Evolutionary conservation across 53 echinoderm and acorn worm genomes (phyloP).

Genomic region (Zoroaster sp.): DNA sequence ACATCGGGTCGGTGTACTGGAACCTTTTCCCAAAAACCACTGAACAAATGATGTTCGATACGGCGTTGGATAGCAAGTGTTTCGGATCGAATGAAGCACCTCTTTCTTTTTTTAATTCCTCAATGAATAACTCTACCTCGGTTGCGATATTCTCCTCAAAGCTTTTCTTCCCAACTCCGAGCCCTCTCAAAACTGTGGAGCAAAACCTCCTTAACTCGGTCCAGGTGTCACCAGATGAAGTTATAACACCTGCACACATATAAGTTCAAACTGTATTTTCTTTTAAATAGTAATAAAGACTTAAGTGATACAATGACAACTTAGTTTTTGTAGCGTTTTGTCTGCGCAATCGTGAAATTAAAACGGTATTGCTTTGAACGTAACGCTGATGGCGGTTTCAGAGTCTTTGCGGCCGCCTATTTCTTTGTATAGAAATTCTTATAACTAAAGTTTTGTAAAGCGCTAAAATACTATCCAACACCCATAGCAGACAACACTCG

Average conservation of each 20-base stretch:
- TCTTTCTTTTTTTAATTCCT: not conserved
- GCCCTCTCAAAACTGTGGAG: constrained; percentile 16
- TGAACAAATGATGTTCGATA: constrained; percentile 55
- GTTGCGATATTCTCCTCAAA: constrained; percentile 33
- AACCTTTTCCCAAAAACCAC: constrained; percentile 51
- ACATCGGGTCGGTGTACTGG: not conserved
- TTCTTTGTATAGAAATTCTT: too few relatives aligned
- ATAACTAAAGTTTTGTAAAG: too few relatives aligned
- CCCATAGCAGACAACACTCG: too few relatives aligned
- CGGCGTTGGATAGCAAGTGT: constrained; percentile 30
- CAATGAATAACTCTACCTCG: constrained; percentile 25
- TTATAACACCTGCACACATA: not conserved
- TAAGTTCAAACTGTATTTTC: not conserved
- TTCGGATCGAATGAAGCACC: constrained; percentile 38
- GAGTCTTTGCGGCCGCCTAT: too few relatives aligned
- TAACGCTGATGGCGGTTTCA: too few relatives aligned
- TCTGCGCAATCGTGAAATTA: too few relatives aligned
- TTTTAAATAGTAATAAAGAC: not conserved
- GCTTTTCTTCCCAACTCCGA: constrained; percentile 48
- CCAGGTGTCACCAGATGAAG: constrained; percentile 48
- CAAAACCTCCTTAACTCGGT: constrained; percentile 40
- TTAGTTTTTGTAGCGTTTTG: not conserved
- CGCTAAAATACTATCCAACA: too few relatives aligned
- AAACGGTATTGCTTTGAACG: too few relatives aligned
- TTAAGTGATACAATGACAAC: not conserved